phyloP scores from a whole-genome alignment of 2,113 vertebrate species.

The Thomomys bottae region DNA sequence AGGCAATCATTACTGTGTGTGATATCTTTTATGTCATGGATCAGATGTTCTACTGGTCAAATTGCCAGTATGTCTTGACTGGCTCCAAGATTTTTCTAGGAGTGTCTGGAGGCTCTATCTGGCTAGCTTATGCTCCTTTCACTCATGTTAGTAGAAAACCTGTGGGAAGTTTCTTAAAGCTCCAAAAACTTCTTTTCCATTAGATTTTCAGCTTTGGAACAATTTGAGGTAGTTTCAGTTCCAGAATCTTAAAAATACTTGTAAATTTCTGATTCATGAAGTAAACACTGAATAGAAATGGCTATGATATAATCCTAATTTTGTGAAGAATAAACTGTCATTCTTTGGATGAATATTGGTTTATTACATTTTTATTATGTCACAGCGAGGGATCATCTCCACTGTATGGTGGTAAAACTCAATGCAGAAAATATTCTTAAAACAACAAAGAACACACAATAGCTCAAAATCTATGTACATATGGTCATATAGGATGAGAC shows the following conservation, averaged over 20 bases:
- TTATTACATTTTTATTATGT: not conserved
- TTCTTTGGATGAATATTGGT: not conserved
- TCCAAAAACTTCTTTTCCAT: not conserved
- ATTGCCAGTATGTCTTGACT: conserved; percentile 30
- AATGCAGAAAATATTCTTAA: not conserved
- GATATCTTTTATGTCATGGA: not conserved
- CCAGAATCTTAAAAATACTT: not conserved
- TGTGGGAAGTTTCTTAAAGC: not conserved
- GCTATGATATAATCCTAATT: not conserved
- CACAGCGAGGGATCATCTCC: not conserved
- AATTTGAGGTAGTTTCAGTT: not conserved
- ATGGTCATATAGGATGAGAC: no score
- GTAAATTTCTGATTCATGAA: not conserved
- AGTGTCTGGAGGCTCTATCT: not conserved
- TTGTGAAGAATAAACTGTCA: not conserved
- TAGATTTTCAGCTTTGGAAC: not conserved
- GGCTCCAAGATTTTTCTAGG: not conserved
- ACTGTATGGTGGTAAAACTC: not conserved
- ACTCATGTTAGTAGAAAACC: not conserved
- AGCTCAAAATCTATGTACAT: no score
- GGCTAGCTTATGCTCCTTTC: not conserved
- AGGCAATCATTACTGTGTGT: not conserved
- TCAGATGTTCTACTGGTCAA: conserved; percentile 11
- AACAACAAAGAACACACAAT: no score
- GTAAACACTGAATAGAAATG: not conserved